A percentile compares a stretch with the other conserved stretches of the same genome.
These are phyloP conservation scores for Oscheius onirici DNA, from an alignment of 2,888 invertebrate species.

Conservation along the genomic window DNA sequence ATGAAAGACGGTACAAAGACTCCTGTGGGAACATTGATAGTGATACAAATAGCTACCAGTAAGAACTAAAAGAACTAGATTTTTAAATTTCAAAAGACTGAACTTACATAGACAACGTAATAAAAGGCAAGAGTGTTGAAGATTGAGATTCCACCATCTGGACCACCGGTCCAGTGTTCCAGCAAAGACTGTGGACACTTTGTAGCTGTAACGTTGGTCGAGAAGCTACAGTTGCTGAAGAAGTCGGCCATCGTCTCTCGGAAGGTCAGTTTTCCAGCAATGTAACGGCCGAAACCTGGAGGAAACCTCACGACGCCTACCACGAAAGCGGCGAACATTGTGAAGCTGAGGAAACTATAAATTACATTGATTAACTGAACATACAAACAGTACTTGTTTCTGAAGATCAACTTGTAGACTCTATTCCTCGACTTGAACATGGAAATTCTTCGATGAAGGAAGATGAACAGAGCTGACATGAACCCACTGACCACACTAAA, in stretches of 20 bases:
- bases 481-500: constrained; percentile 49
- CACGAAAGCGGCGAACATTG: constrained; percentile 53
- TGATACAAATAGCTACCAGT: constrained; percentile 57
- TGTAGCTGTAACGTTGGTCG: constrained; percentile 42
- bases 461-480: constrained; percentile 56
- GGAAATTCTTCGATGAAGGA: constrained; percentile 49
- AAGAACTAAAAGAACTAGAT: constrained; percentile 43
- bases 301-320: constrained; percentile 82
- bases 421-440: constrained; percentile 48
- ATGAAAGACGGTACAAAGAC: constrained; percentile 97
- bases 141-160: constrained; percentile 49
- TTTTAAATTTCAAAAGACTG: background rate
- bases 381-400: constrained; percentile 45
- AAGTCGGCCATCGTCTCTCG: constrained; percentile 60
- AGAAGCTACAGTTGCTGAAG: constrained; percentile 59
- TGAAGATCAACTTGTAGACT: constrained; percentile 50
- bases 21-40: constrained; percentile 75
- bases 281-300: constrained; percentile 87
- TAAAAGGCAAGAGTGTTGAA: constrained; percentile 52
- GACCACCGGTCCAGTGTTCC: constrained; percentile 57
- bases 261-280: constrained; percentile 72
- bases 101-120: constrained; percentile 50
- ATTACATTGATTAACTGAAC: too few relatives aligned
- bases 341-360: constrained; percentile 56
- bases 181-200: constrained; percentile 46